These are phyloP conservation scores for Leiothrix lutea DNA, from an alignment of 2,113 vertebrate genomes.

Conservation along the genomic window DNA sequence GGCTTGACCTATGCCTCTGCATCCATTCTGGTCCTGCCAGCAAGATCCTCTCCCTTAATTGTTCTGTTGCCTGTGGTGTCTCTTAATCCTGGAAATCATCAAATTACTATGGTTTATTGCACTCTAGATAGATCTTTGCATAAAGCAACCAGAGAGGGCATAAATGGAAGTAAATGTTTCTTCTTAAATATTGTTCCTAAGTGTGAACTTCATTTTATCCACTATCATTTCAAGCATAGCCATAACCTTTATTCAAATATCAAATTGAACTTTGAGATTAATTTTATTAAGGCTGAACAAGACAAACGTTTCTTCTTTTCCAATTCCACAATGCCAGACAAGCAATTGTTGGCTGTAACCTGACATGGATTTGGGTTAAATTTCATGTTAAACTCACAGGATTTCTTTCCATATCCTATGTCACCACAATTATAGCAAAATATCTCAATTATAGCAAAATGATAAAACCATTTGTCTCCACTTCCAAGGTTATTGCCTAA, in stretches of 20 bases:
- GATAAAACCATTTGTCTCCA: not conserved
- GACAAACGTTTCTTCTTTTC: not conserved
- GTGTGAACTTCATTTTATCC: not conserved
- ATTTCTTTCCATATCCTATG: not conserved
- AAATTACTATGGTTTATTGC: not conserved
- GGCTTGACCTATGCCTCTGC: fast-evolving
- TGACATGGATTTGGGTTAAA: not conserved
- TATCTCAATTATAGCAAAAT: not conserved
- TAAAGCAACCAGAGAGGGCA: not conserved
- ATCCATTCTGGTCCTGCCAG: fast-evolving
- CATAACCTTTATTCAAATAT: not conserved
- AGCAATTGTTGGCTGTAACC: not conserved
- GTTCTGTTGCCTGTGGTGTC: not conserved
- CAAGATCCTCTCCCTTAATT: not conserved
- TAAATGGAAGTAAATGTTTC: not conserved
- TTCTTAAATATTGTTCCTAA: not conserved
- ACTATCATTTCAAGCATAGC: not conserved
- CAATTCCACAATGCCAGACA: not conserved
- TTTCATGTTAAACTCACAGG: not conserved
- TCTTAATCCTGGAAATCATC: not conserved
- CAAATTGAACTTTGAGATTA: not conserved
- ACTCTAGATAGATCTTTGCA: not conserved
- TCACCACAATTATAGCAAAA: not conserved
- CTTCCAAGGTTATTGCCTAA: not conserved
- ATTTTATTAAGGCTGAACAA: not conserved